Base-by-base conservation (phyloP, 2,113 vertebrate genomes). In the Pteropus alecto region DNA sequence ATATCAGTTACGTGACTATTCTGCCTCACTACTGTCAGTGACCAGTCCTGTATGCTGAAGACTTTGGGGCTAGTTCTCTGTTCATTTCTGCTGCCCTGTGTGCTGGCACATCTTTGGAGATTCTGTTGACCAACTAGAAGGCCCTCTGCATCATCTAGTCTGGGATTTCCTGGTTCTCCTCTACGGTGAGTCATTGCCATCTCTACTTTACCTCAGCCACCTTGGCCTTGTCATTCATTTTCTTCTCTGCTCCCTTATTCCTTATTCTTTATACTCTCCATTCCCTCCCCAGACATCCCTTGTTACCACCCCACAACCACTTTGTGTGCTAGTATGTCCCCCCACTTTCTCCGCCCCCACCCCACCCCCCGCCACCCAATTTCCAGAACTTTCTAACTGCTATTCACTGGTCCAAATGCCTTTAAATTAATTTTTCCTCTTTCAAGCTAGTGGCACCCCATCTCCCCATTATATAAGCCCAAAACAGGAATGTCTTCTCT, bases 331-430 rank as follows among this genome's bases (percentile, higher is more conserved):
- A 22, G 24, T 41, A 0, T 84, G 30, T 90, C 13, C 3, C 2
- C 9, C 4, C 3, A 18, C 26, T 43, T 43, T 2, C 2, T 6
- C 4, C 5, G 12, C 28, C 2, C 10, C 7, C 0, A 4, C 19
- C 28, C 1, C 11, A 3, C 38, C 38, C 38, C 38, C 38, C 3
- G 38, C 38, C 38, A 38, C 38, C 15, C 2, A 12, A 9, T 21
- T n/a, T 86, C 33, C 13, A 60, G 33, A 4, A 89, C 33, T 6
- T 87, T 70, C 5, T 5, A 19, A 35, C n/a, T 43, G 56, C n/a
- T 8, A 19, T 18, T 43, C 10, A 24, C 58, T 22, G 30, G 16
- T 61, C 43, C 22, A 65, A 4, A 54, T 74, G 30, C 13, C 24
- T 65, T 12, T 46, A 28, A 46, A 8, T 95, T 46, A 14, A 2